Evolutionary conservation across 2,113 vertebrate genomes (phyloP).

Genomic region (Nettapus auritus): DNA sequence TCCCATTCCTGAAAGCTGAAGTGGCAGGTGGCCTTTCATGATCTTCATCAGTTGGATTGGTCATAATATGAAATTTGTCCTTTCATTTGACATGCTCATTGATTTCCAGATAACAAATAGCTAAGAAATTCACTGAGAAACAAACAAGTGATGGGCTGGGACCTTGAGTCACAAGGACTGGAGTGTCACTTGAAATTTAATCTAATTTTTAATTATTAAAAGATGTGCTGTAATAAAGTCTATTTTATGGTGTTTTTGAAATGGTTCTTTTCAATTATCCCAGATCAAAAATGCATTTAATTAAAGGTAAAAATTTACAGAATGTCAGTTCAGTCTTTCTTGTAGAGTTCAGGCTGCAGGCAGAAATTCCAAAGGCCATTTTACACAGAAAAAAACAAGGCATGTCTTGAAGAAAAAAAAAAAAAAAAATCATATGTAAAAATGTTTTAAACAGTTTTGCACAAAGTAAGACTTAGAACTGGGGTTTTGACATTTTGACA

Average conservation of each 20-base stretch:
- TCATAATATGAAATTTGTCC: slow-evolving; percentile 39
- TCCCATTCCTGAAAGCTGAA: slow-evolving; percentile 18
- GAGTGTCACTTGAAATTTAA: neutral
- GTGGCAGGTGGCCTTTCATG: slow-evolving; percentile 16
- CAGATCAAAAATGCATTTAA: neutral
- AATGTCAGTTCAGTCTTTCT: neutral
- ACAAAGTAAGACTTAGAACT: neutral
- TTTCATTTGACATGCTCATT: slow-evolving; percentile 4
- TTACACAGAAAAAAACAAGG: neutral
- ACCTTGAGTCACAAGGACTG: neutral
- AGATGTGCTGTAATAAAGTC: neutral
- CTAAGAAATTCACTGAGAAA: neutral
- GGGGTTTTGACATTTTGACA: neutral
- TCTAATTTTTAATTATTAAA: neutral
- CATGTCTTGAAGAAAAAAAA: too few species aligned
- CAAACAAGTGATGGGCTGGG: neutral
- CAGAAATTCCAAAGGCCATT: neutral
- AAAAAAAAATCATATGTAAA: neutral
- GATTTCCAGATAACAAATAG: slow-evolving; percentile 40
- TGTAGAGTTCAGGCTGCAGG: neutral
- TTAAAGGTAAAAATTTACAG: neutral
- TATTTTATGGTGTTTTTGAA: neutral
- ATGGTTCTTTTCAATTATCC: neutral
- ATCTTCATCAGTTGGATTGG: slow-evolving; percentile 45
- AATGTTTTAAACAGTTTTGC: neutral